These are phyloP conservation scores for Microvelia longipes DNA, from an alignment of 1,140 invertebrate genomes.

Conservation along the genomic window DNA sequence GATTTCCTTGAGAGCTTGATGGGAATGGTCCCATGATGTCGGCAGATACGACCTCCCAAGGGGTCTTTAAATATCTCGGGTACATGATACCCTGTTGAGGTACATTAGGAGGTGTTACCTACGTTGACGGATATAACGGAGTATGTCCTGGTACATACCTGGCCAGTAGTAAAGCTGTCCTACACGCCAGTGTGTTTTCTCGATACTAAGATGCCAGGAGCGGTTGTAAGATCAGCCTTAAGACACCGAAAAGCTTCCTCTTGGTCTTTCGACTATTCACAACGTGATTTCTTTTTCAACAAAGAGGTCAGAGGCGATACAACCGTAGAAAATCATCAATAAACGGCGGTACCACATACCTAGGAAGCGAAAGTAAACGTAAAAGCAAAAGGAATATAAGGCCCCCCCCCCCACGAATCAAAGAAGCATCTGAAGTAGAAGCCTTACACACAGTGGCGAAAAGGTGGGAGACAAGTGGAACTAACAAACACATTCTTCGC, in stretches of 20 bases:
- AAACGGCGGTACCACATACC: constrained; percentile 29
- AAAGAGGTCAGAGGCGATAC: constrained; percentile 25
- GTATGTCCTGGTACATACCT: neutral
- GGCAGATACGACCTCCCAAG: neutral
- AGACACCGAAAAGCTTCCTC: constrained; percentile 16
- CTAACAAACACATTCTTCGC: too few relatives aligned
- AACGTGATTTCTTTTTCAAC: too few relatives aligned
- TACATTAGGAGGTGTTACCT: neutral
- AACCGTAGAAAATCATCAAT: constrained; percentile 24
- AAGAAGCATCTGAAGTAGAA: too few relatives aligned
- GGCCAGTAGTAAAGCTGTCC: neutral
- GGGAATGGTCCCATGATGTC: neutral
- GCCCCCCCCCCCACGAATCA: too few relatives aligned
- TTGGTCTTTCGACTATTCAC: too few relatives aligned
- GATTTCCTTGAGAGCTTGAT: too few relatives aligned
- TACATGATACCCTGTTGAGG: neutral
- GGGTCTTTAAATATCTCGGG: neutral
- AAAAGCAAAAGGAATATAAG: too few relatives aligned
- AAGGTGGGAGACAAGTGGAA: too few relatives aligned
- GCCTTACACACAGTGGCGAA: too few relatives aligned
- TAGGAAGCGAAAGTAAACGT: constrained; percentile 22
- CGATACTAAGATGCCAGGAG: constrained; percentile 8
- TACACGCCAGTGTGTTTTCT: neutral
- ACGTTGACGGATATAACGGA: neutral
- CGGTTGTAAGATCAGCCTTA: constrained; percentile 20